Evolutionary conservation across 2,888 invertebrate species (phyloP).

Genomic region (Mimumesa dahlbomi): DNA sequence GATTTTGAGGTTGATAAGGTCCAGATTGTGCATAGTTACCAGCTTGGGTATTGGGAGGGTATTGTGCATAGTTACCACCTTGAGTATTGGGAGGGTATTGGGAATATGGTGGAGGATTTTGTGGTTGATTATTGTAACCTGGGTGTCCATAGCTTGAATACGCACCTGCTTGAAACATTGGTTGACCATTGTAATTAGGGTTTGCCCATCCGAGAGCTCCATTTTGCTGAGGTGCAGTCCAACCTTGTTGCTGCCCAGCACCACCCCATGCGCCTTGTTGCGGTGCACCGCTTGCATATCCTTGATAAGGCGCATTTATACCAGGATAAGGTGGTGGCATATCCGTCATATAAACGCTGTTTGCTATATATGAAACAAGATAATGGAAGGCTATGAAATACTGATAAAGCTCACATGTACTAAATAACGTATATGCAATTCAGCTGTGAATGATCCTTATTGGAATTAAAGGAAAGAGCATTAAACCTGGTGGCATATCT

Average conservation of each 20-base stretch:
- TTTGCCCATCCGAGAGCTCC: constrained; percentile 77
- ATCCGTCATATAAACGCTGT: constrained; percentile 93
- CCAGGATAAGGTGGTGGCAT: constrained; percentile 98
- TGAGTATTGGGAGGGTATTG: constrained; percentile 70
- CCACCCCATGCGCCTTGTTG: constrained; percentile 72
- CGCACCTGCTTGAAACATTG: constrained; percentile 79
- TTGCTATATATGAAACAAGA: constrained; percentile 81
- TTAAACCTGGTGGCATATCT: constrained; percentile 79
- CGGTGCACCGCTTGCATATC: constrained; percentile 73
- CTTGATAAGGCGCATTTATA: constrained; percentile 82
- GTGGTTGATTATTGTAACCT: constrained; percentile 70
- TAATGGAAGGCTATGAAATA: no score
- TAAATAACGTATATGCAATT: neutral
- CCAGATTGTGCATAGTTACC: constrained; percentile 52
- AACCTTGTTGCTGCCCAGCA: constrained; percentile 64
- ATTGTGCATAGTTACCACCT: constrained; percentile 57
- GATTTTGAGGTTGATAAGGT: constrained; percentile 70
- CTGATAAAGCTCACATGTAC: no score
- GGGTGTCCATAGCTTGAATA: constrained; percentile 76
- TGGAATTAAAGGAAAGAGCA: neutral
- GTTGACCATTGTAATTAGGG: constrained; percentile 76
- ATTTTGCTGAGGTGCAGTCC: constrained; percentile 74
- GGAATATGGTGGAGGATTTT: constrained; percentile 76
- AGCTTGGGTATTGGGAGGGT: constrained; percentile 67
- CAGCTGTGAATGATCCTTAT: no score